A percentile compares a stretch with the other conserved stretches of the same genome.
Conservation (phyloP, 1,140 invertebrate species). For the Popillia japonica region DNA sequence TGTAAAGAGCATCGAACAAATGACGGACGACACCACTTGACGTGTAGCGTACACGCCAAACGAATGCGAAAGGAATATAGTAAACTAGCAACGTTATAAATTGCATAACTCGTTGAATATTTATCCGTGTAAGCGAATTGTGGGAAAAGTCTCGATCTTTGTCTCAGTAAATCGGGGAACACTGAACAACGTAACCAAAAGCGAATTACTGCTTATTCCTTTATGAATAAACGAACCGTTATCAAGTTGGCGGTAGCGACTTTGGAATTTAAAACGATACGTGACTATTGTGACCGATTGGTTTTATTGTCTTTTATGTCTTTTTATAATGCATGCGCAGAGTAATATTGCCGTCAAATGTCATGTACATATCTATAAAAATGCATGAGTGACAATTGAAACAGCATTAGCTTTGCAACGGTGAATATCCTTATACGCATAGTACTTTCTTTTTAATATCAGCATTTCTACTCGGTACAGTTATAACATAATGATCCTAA, state of each 20-base stretch:
- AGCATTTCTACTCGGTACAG: too few species aligned
- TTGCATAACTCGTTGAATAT: constrained; percentile 32
- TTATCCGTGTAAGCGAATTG: constrained; percentile 7
- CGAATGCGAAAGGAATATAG: neutral
- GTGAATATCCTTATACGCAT: too few species aligned
- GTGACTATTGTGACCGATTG: neutral
- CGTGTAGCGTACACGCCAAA: neutral
- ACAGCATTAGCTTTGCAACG: neutral
- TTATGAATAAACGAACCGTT: constrained; percentile 19
- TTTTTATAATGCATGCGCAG: neutral
- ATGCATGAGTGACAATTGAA: neutral
- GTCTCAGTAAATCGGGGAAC: neutral
- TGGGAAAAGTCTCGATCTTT: constrained; percentile 13
- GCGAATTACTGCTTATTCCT: neutral
- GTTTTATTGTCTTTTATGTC: neutral
- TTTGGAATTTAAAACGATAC: neutral
- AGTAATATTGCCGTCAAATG: neutral
- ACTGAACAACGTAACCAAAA: neutral
- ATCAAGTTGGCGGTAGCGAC: constrained; percentile 20
- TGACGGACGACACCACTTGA: neutral
- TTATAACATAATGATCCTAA: too few species aligned
- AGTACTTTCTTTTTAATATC: too few species aligned
- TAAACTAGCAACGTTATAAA: neutral
- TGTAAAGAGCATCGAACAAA: constrained; percentile 19
- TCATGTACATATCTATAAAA: neutral